phyloP scores from a whole-genome alignment of 2,888 invertebrate genomes.

The Actias luna region DNA sequence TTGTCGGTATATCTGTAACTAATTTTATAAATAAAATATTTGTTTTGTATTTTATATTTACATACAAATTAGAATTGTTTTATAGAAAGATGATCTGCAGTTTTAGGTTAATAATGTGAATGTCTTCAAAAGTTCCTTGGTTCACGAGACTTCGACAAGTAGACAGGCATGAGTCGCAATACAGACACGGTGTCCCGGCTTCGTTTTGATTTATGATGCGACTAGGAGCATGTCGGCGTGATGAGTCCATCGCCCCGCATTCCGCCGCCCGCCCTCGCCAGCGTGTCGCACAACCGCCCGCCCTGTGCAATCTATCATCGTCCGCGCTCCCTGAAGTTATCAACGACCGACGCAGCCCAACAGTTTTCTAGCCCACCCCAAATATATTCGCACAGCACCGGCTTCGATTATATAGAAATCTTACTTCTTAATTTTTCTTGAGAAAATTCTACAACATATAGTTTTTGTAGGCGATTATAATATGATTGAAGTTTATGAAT shows the following conservation, averaged over 20 bases:
- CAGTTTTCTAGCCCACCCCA: not conserved
- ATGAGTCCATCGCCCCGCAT: not conserved
- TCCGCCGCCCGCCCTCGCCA: not conserved
- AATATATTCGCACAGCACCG: not conserved
- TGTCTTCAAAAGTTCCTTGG: not conserved
- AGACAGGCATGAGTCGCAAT: not conserved
- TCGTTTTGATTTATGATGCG: not conserved
- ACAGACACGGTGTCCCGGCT: not conserved
- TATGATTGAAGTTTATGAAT: too few relatives aligned
- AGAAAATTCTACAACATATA: not conserved
- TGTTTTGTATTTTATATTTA: too few relatives aligned
- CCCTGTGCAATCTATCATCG: constrained; percentile 2
- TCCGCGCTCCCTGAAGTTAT: not conserved
- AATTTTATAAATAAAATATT: too few relatives aligned
- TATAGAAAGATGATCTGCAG: too few relatives aligned
- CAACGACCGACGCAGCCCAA: not conserved
- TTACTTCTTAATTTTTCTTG: not conserved
- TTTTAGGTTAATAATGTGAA: not conserved
- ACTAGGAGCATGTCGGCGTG: not conserved
- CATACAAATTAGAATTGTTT: too few relatives aligned
- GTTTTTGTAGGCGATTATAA: too few relatives aligned
- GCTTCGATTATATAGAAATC: not conserved
- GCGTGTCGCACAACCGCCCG: not conserved
- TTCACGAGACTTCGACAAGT: not conserved
- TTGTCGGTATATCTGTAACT: too few relatives aligned